Conservation (phyloP, 2,113 vertebrate genomes). For the Gallinago jamesoni region DNA sequence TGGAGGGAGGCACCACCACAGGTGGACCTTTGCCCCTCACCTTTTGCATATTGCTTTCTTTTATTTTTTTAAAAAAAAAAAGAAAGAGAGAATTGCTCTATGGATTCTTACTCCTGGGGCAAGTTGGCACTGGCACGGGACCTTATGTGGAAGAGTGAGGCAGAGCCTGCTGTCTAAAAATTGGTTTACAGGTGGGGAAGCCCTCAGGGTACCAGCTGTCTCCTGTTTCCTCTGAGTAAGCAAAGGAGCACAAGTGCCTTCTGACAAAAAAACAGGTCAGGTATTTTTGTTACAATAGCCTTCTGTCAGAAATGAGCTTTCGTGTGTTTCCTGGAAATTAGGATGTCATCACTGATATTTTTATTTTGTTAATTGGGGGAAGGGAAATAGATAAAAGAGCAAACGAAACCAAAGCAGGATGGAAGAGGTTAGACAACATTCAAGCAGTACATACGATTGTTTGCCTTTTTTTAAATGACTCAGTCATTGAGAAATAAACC, state of each 20-base stretch:
- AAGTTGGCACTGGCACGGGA: not conserved
- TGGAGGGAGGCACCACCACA: not conserved
- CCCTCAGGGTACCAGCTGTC: not conserved
- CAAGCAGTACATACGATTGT: not conserved
- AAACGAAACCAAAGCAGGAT: not conserved
- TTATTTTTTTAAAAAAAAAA: not conserved
- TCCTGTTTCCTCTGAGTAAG: not conserved
- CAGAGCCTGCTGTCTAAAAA: not conserved
- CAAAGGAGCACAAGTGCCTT: not conserved
- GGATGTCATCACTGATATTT: constrained; percentile 26
- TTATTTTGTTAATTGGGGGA: not conserved
- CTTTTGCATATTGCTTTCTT: not conserved
- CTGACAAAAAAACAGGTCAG: not conserved
- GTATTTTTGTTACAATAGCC: not conserved
- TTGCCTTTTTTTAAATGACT: not conserved
- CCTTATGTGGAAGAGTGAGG: not conserved
- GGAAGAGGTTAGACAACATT: not conserved
- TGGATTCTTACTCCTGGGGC: not conserved
- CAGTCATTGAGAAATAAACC: not conserved
- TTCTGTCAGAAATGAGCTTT: not conserved
- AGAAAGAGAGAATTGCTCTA: not conserved
- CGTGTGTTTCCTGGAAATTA: not conserved
- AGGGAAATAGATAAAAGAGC: not conserved
- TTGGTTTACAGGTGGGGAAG: not conserved
- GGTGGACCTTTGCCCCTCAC: not conserved